Evolutionary conservation across 1,140 invertebrate genomes (phyloP).

Genomic region (Nilaparvata lugens): DNA sequence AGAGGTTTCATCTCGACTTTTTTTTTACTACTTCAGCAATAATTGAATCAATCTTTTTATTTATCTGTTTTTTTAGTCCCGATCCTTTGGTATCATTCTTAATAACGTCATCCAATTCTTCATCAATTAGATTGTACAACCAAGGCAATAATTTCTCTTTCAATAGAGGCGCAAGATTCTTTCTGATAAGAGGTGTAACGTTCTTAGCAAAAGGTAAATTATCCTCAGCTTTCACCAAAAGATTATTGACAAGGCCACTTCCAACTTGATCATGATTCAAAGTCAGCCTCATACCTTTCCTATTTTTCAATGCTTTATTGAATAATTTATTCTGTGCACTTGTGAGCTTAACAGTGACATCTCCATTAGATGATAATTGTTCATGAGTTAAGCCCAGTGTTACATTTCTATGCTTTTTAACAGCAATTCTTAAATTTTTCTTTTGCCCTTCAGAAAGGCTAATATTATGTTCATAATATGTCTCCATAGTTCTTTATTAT

Average conservation of each 20-base stretch:
- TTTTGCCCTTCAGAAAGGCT: not conserved
- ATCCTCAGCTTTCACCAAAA: not conserved
- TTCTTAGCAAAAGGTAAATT: not conserved
- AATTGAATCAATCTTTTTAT: no score
- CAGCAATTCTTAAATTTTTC: not conserved
- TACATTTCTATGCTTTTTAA: not conserved
- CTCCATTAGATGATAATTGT: not conserved
- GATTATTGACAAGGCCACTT: not conserved
- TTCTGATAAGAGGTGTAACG: not conserved
- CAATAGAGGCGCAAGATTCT: not conserved
- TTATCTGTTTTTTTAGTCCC: no score
- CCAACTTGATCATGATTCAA: not conserved
- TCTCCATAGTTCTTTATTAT: not conserved
- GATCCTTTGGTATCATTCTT: not conserved
- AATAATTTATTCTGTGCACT: not conserved
- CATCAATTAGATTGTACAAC: not conserved
- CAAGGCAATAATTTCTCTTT: slow-evolving; percentile 1
- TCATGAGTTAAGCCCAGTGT: not conserved
- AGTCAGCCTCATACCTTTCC: not conserved
- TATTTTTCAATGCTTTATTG: slow-evolving; percentile 2
- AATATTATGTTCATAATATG: not conserved
- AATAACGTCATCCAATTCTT: not conserved
- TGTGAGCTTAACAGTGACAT: not conserved
- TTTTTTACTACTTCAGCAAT: not conserved
- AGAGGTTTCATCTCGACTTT: not conserved